phyloP scores from a whole-genome alignment of 92 coral and sea anemone genomes.

The Metridium senile region DNA sequence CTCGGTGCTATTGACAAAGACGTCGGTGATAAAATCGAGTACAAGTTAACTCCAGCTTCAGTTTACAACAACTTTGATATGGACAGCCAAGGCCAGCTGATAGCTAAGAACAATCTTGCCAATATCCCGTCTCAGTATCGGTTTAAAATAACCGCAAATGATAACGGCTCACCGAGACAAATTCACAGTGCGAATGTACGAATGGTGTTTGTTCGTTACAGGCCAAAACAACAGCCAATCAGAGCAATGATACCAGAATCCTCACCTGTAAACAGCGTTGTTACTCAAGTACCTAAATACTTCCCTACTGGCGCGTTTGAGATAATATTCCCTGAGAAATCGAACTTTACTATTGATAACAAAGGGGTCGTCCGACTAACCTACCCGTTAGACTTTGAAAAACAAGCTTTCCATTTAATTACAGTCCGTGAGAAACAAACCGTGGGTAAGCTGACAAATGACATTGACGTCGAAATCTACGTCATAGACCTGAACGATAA shows the following conservation, averaged over 20 bases:
- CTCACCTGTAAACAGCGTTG: conserved; percentile 58
- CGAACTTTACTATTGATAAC: conserved; percentile 76
- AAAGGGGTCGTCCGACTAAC: conserved; percentile 58
- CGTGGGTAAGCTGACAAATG: conserved; percentile 56
- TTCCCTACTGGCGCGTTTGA: conserved; percentile 83
- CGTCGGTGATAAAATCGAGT: conserved; percentile 55
- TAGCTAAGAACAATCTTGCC: conserved; percentile 58
- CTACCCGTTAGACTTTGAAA: conserved; percentile 71
- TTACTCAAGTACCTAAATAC: conserved; percentile 77
- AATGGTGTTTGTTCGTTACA: conserved; percentile 72
- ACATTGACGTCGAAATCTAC: conserved; percentile 72
- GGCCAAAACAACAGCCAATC: conserved; percentile 91
- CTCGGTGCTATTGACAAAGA: conserved; percentile 75
- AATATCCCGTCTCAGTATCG: conserved; percentile 56
- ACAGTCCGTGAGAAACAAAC: conserved; percentile 77
- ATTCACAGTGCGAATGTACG: conserved; percentile 56
- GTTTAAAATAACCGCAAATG: conserved; percentile 59
- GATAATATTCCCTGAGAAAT: conserved; percentile 73
- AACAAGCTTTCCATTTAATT: conserved; percentile 64
- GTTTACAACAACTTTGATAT: conserved; percentile 52
- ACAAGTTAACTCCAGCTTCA: conserved; percentile 48
- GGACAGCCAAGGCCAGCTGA: conserved; percentile 65
- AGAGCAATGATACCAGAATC: conserved; percentile 80
- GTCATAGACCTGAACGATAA: conserved; percentile 90
- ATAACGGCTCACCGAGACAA: conserved; percentile 62